Evolutionary conservation across 2,113 vertebrate species (phyloP), one percentile per base, ranked within the genome.

Genomic region (Menidia beryllina): DNA sequence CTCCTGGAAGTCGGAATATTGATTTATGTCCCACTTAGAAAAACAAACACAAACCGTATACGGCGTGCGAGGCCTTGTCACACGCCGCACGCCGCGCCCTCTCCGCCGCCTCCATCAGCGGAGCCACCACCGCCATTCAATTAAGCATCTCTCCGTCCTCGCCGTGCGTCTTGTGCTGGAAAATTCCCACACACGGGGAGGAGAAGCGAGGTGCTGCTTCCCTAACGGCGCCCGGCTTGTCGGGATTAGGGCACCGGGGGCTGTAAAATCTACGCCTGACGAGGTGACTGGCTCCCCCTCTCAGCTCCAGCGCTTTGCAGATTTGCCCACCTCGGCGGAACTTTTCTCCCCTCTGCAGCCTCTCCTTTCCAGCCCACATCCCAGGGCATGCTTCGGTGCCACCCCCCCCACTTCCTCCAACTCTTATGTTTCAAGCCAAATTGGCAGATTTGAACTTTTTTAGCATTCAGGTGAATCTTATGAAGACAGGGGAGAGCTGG

Each of bases 401-500:
- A 67, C 63, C 83, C 64, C 21, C 62, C 75, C 75, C 20, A 82
- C 66, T 61, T 66, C 59, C 34, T 73, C 43, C 60, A 7, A 64
- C 81, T 65, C 74, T 86, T 88, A 84, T 73, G 54, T 91, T 90
- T 91, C 72, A 89, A 51, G 45, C 64, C 81, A 94, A 94, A 94
- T 88, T 94, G 83, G 84, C 86, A 84, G 86, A 91, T 93, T 94
- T 92, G 74, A 85, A n/a, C n/a, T n/a, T n/a, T n/a, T n/a, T 94
- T 92, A 85, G 55, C 86, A 82, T 80, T 89, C 91, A 94, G 87
- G 86, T 95, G 91, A 92, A 91, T 72, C 73, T 72, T 69, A 63
- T 41, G 30, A 30, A 8, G 4, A 8, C 30, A 8, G 30, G 8
- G 30, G 30, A n/a, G n/a, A n/a, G n/a, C n/a, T n/a, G 30, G 30